Base-by-base conservation (phyloP, 2,797 vertebrate genomes). In the Falco concolor region DNA sequence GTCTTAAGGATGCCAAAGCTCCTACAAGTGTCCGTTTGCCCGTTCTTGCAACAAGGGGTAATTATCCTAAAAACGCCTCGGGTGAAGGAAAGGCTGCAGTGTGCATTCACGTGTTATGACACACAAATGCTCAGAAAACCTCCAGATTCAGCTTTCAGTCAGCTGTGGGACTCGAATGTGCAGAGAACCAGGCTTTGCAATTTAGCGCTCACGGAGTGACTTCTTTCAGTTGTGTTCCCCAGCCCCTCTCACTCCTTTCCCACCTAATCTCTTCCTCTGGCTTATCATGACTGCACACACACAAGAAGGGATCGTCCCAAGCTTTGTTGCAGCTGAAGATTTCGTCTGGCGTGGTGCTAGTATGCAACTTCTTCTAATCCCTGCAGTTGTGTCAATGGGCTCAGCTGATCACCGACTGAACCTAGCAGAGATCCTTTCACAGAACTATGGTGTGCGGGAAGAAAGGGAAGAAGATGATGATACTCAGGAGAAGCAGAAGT, bases 371-470 rank as follows among this genome's bases (percentile, higher is more conserved):
- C 70, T 77, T 86, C 54, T 92, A 24, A 38, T 94, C 94, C 83
- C 57, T 84, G 82, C 93, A 99, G 99, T 98, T 96, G 98, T 98
- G 96, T 98, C 97, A 96, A 98, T 98, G 98, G 98, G 98, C 97
- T 98, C 98, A 96, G 97, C 97, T 68, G 98, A 98, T 93, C 96
- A 98, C 81, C 95, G 97, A 67, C 96, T 98, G 95, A 98, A 98
- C 97, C 97, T 99, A 56, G 98, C 97, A n/a, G 98, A 98, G 98
- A 98, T 98, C 96, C 97, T 98, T 94, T 98, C 98, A 2, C 97
- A 98, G 96, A 98, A 98, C 97, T 97, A 99, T 88, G 98, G 97
- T 28, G 96, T 97, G 64, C 97, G 70, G 77, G 97, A 98, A 53
- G 97, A 97, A 61, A 96, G 89, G 11, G 96, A 97, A 53, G 97